phyloP scores from a whole-genome alignment of 2,113 vertebrate genomes.

The Ploceus nigricollis region DNA sequence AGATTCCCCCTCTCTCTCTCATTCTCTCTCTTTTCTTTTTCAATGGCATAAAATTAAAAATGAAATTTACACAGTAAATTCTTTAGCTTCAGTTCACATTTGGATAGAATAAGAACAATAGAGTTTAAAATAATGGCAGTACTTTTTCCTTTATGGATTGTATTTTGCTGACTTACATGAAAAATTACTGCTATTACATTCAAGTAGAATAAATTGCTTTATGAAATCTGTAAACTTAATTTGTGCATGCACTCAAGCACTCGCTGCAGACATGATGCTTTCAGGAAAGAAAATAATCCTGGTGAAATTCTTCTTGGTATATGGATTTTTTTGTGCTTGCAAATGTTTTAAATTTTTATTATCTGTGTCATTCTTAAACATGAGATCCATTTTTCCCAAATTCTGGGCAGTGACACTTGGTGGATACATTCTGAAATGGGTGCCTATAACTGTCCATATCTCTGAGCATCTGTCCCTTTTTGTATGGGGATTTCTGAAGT shows the following conservation, averaged over 20 bases:
- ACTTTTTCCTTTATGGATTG: constrained; percentile 59
- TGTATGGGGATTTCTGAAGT: neutral
- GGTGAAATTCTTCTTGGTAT: constrained; percentile 38
- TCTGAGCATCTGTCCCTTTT: neutral
- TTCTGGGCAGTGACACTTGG: neutral
- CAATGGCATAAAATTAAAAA: constrained; percentile 71
- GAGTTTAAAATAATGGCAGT: constrained; percentile 59
- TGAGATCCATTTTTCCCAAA: neutral
- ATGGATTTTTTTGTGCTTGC: constrained; percentile 23
- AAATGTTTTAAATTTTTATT: constrained; percentile 44
- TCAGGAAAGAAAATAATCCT: constrained; percentile 39
- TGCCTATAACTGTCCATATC: neutral
- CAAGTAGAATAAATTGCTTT: constrained; percentile 69
- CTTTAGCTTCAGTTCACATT: constrained; percentile 59
- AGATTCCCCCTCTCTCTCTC: neutral
- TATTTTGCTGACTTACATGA: constrained; percentile 74
- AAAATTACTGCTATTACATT: constrained; percentile 74
- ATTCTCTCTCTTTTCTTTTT: constrained; percentile 17
- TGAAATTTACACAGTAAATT: constrained; percentile 65
- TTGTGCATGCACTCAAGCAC: constrained; percentile 54
- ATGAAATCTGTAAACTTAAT: constrained; percentile 75
- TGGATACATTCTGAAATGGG: constrained; percentile 17
- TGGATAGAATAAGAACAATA: constrained; percentile 67
- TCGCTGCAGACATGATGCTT: constrained; percentile 29
- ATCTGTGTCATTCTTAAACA: neutral